Evolutionary conservation across 2,888 invertebrate genomes (phyloP), one percentile per base, ranked within the genome.

Genomic region (Idaea straminata): DNA sequence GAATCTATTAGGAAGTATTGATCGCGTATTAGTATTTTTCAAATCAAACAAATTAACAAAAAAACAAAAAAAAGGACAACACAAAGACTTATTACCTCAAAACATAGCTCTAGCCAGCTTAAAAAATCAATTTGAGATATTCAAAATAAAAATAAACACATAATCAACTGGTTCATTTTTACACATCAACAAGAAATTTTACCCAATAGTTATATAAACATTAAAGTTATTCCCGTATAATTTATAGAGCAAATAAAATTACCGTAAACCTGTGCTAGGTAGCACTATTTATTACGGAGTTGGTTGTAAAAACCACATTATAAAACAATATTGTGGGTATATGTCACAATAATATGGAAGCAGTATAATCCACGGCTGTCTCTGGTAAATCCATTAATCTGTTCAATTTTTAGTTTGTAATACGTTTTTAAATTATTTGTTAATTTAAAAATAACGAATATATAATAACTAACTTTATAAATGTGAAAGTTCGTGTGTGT

Each of bases 231-330:
- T 47, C 47, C 47, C 47, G 47, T 47, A 47, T 47, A 47, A 47
- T 47, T 47, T 47, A 47, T 47, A 47, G 47, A 7, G 10, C 6
- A 13, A 47, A 47, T 47, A 47, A 47, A 47, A 47, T 47, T 13
- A 47, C 47, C 47, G 47, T 47, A 47, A 47, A 47, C 47, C 47
- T 47, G 47, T 47, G 47, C 5, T 47, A 47, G 10, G 47, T 47
- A 47, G 13, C 47, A 47, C 47, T 47, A 47, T 47, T 47, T 47
- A 47, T 47, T 47, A 47, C 47, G 47, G 13, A 62, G 35, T 64
- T 64, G 13, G 61, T 64, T 35, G 62, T 60, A 67, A 61, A 63
- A 63, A 59, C 65, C 63, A 64, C 62, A 65, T 60, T 63, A 63
- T 65, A 60, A 65, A 63, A 63, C 62, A 34, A 47, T 47, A 63